phyloP scores from a whole-genome alignment of 2,888 invertebrate genomes.

The Homarus gammarus region DNA sequence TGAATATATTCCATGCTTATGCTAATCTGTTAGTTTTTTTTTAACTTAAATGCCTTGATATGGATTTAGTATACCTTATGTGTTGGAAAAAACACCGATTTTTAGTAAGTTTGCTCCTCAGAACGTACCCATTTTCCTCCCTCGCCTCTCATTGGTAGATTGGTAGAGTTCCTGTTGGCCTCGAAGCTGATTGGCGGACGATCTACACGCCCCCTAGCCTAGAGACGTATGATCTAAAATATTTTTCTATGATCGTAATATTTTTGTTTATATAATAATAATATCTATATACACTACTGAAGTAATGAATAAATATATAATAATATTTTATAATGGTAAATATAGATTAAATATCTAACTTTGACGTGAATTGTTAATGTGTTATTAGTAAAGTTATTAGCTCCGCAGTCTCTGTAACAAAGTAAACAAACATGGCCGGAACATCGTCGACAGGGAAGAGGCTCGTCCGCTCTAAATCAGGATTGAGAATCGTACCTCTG shows the following conservation, averaged over 20 bases:
- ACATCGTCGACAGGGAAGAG: conserved; percentile 59
- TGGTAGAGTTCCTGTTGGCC: background rate
- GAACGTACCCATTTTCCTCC: background rate
- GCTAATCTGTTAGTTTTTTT: too few species aligned
- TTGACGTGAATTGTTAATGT: too few species aligned
- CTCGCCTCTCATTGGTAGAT: background rate
- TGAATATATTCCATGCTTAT: too few species aligned
- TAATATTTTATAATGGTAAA: too few species aligned
- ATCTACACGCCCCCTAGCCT: background rate
- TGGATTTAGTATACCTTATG: too few species aligned
- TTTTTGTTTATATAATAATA: too few species aligned
- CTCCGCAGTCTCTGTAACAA: background rate
- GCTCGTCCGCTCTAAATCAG: conserved; percentile 80
- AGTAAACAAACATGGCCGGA: conserved; percentile 60
- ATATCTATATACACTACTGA: too few species aligned
- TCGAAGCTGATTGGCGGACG: background rate
- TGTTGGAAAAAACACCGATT: too few species aligned
- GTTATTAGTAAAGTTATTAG: background rate
- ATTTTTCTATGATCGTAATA: background rate
- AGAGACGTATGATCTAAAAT: background rate
- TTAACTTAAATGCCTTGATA: too few species aligned
- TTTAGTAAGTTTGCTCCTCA: background rate
- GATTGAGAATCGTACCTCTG: conserved; percentile 79
- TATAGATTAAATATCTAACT: too few species aligned
- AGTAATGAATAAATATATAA: too few species aligned